A percentile compares a stretch with the other conserved stretches of the same genome.
phyloP scores from a whole-genome alignment of 2,797 vertebrate species.

The Poeciliopsis presidionis region DNA sequence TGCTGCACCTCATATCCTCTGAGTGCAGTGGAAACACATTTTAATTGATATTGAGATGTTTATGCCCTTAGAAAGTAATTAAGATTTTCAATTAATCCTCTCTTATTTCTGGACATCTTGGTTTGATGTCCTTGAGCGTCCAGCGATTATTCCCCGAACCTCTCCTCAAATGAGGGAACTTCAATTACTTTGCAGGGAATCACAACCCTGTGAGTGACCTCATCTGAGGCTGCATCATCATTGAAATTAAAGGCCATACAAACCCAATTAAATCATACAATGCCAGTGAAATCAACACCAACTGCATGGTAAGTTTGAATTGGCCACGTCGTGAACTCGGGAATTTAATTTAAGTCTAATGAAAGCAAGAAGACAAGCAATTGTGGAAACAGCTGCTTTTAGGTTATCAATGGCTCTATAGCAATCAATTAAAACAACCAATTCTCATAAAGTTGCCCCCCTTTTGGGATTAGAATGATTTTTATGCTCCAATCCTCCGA shows the following conservation, averaged over 20 bases:
- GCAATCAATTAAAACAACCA: slow-evolving; percentile 87
- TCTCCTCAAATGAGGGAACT: slow-evolving; percentile 75
- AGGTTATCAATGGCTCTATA: slow-evolving; percentile 85
- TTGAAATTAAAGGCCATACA: slow-evolving; percentile 81
- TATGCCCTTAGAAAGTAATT: slow-evolving; percentile 88
- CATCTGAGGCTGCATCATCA: slow-evolving; percentile 79
- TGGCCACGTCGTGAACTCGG: slow-evolving; percentile 25
- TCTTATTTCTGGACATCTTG: slow-evolving; percentile 87
- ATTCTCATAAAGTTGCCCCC: slow-evolving; percentile 66
- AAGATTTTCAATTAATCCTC: slow-evolving; percentile 88
- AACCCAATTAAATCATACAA: slow-evolving; percentile 78
- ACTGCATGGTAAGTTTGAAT: slow-evolving; percentile 34
- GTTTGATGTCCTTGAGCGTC: slow-evolving; percentile 84
- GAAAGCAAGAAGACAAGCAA: slow-evolving; percentile 69
- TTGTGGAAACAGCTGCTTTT: slow-evolving; percentile 85
- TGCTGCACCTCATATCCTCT: slow-evolving; percentile 83
- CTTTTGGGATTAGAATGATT: slow-evolving; percentile 63
- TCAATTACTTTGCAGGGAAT: slow-evolving; percentile 81
- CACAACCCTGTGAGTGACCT: slow-evolving; percentile 78
- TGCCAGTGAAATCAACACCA: slow-evolving; percentile 57
- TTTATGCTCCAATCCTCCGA: slow-evolving; percentile 13
- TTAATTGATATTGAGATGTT: slow-evolving; percentile 90
- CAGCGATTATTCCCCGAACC: slow-evolving; percentile 81
- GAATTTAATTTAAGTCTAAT: slow-evolving; percentile 55
- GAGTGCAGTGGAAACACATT: slow-evolving; percentile 84